phyloP scores from a whole-genome alignment of 2,888 invertebrate species.

The Seira sanloemensis region DNA sequence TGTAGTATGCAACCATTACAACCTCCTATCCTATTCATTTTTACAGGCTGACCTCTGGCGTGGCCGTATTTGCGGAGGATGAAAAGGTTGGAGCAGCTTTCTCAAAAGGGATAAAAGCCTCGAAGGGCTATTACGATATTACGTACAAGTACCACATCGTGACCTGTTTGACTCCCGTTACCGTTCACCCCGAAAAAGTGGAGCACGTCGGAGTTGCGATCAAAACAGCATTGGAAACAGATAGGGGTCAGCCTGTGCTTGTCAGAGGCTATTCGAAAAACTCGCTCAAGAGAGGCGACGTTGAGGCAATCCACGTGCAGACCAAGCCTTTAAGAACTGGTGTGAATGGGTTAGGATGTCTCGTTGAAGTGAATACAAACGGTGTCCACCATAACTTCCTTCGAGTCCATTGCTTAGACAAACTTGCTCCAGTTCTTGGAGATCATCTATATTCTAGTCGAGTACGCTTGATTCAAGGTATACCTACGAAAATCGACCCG shows the following conservation, averaged over 20 bases:
- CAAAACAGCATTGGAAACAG: constrained; percentile 26
- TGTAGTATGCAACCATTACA: too few relatives aligned
- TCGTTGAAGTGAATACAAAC: constrained; percentile 75
- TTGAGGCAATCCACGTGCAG: constrained; percentile 28
- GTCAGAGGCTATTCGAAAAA: constrained; percentile 44
- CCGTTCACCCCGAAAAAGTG: not conserved
- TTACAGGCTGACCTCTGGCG: constrained; percentile 64
- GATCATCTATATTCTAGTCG: constrained; percentile 76
- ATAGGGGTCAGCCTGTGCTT: constrained; percentile 59
- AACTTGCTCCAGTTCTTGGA: constrained; percentile 76
- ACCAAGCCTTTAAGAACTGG: constrained; percentile 22
- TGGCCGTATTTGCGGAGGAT: constrained; percentile 63
- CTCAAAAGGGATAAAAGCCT: constrained; percentile 20
- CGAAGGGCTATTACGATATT: constrained; percentile 33
- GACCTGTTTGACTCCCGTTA: constrained; percentile 27
- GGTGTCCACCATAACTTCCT: constrained; percentile 75
- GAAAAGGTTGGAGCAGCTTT: constrained; percentile 41
- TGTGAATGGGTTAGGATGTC: not conserved
- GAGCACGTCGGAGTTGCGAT: constrained; percentile 48
- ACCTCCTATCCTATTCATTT: too few relatives aligned
- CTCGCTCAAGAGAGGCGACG: constrained; percentile 48
- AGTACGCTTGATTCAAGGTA: constrained; percentile 75
- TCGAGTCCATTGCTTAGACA: constrained; percentile 75
- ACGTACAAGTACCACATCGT: constrained; percentile 55
- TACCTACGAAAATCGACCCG: constrained; percentile 75